A percentile compares a stretch with the other conserved stretches of the same genome.
Evolutionary conservation across 1,140 invertebrate genomes (phyloP).

Genomic region (Diachasma alloeum): DNA sequence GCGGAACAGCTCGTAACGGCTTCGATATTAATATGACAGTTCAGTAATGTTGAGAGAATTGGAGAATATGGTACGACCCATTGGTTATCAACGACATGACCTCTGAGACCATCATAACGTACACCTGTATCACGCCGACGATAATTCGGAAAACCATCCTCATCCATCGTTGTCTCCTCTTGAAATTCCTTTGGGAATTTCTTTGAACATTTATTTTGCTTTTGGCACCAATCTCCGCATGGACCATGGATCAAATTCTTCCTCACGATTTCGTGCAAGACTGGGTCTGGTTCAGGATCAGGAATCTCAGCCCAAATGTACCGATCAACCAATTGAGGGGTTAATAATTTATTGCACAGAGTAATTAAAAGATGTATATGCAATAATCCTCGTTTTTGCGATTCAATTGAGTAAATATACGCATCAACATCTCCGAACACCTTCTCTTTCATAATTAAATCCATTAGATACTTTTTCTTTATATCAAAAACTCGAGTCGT

Average conservation of each 20-base stretch:
- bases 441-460: not conserved
- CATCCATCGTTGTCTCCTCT: not conserved
- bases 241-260: too few relatives aligned
- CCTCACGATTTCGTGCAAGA: constrained; percentile 22
- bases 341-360: not conserved
- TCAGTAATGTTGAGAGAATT: not conserved
- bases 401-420: not conserved
- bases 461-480: not conserved
- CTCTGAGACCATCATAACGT: not conserved
- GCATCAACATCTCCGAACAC: not conserved
- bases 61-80: constrained; percentile 20
- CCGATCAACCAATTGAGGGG: constrained; percentile 41
- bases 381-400: not conserved
- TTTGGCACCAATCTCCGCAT: constrained; percentile 26
- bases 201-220: constrained; percentile 43
- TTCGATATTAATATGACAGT: constrained; percentile 7
- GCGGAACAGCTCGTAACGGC: not conserved
- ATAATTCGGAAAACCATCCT: not conserved
- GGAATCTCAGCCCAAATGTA: constrained; percentile 66
- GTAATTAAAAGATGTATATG: constrained; percentile 53
- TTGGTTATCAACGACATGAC: not conserved
- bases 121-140: not conserved
- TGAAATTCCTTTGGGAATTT: not conserved
- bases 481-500: constrained; percentile 7
- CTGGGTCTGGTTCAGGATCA: constrained; percentile 52